A percentile compares a stretch with the other conserved stretches of the same genome.
phyloP scores from a whole-genome alignment of 2,797 vertebrate genomes.

The Lithobates pipiens region DNA sequence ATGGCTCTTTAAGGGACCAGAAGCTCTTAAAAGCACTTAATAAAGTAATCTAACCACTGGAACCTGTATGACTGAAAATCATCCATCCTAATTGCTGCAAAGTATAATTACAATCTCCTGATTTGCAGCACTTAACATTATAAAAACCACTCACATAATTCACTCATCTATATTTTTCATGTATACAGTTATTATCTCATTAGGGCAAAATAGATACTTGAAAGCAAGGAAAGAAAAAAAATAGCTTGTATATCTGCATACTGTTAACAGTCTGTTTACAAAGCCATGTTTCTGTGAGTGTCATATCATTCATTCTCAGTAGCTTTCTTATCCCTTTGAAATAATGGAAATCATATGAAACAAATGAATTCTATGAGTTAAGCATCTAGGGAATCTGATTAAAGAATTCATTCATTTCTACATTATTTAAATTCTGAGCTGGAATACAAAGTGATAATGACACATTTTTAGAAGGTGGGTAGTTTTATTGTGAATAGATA shows the following conservation, averaged over 20 bases:
- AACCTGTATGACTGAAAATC: conserved; percentile 41
- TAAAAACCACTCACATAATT: conserved; percentile 47
- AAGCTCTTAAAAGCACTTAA: conserved; percentile 29
- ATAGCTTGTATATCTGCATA: not conserved
- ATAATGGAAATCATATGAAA: not conserved
- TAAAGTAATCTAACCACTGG: conserved; percentile 40
- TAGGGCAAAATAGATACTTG: conserved; percentile 43
- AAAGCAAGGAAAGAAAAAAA: conserved; percentile 18
- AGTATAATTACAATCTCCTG: conserved; percentile 46
- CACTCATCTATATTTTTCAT: conserved; percentile 49
- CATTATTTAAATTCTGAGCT: not conserved
- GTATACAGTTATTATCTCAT: conserved; percentile 50
- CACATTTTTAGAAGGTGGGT: not conserved
- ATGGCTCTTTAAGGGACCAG: not conserved
- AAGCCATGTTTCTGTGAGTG: not conserved
- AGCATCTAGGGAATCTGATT: not conserved
- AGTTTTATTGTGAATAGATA: too few relatives aligned
- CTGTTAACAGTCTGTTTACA: not conserved
- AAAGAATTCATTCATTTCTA: not conserved
- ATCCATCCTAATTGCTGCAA: conserved; percentile 21
- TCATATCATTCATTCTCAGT: not conserved
- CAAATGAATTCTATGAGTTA: not conserved
- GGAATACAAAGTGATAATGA: not conserved
- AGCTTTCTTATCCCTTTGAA: not conserved
- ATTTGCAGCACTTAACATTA: conserved; percentile 49